Evolutionary conservation across 2,113 vertebrate species (phyloP).

Genomic region (Dendrocopos noguchii): DNA sequence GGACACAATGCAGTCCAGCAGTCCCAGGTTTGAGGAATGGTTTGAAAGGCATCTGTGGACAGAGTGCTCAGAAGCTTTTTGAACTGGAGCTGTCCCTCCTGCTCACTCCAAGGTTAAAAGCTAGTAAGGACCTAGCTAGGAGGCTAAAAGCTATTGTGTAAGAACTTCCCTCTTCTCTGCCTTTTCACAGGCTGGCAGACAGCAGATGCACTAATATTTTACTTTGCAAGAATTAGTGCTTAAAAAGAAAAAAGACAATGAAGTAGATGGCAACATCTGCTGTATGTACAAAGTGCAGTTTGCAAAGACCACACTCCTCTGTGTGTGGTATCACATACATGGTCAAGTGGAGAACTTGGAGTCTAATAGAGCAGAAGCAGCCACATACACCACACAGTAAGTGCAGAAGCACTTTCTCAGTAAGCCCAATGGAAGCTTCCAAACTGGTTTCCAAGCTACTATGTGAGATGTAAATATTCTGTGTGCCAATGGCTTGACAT

Average conservation of each 20-base stretch:
- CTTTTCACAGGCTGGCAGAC: neutral
- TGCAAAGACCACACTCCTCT: neutral
- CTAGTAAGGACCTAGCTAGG: neutral
- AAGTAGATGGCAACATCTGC: neutral
- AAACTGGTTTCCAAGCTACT: neutral
- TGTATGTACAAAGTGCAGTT: neutral
- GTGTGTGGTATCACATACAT: neutral
- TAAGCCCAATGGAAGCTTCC: neutral
- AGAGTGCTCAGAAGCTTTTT: neutral
- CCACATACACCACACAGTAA: neutral
- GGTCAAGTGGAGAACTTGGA: neutral
- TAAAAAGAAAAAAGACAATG: neutral
- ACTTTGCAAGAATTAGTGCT: neutral
- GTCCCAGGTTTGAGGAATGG: neutral
- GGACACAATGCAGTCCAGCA: neutral
- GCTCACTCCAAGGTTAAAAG: conserved; percentile 17
- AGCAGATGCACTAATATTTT: neutral
- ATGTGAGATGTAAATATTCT: neutral
- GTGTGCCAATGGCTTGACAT: neutral
- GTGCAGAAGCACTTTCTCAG: neutral
- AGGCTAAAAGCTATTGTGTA: neutral
- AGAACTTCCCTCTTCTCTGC: neutral
- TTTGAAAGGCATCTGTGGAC: neutral
- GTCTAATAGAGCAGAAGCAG: neutral
- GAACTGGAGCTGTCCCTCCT: neutral